A percentile compares a stretch with the other conserved stretches of the same genome.
phyloP scores from a whole-genome alignment of 2,888 invertebrate species.

The Nebria brevicollis region DNA sequence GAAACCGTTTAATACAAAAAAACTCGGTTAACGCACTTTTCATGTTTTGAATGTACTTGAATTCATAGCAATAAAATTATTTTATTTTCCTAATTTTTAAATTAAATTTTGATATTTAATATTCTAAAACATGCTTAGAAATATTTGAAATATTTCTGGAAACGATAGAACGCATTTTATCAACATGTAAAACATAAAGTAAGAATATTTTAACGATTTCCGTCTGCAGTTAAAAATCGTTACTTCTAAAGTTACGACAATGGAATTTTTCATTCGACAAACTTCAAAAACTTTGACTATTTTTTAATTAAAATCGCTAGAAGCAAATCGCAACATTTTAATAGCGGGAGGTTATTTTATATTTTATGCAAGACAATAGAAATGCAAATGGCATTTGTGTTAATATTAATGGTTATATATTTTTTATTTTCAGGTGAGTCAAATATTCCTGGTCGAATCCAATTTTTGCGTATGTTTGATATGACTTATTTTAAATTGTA shows the following conservation, averaged over 20 bases:
- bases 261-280: neutral
- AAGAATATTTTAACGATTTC: no score
- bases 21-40: no score
- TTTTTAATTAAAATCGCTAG: neutral
- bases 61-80: no score
- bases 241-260: neutral
- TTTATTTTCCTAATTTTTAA: no score
- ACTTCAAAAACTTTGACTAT: neutral
- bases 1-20: no score
- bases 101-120: no score
- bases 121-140: no score
- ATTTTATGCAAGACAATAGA: neutral
- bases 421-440: slow-evolving; percentile 30
- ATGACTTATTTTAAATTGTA: neutral
- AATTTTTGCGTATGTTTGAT: neutral
- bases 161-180: no score
- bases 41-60: no score
- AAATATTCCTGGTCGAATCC: neutral
- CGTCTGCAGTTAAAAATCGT: no score
- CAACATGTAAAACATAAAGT: no score
- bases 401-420: neutral
- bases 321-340: neutral
- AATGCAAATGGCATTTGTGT: neutral
- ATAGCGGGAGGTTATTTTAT: neutral
- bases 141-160: no score